Percentiles rank a stretch among this genome's conserved stretches.
Conservation (phyloP, 2,888 invertebrate species). For the Bruchidius siliquastri region DNA sequence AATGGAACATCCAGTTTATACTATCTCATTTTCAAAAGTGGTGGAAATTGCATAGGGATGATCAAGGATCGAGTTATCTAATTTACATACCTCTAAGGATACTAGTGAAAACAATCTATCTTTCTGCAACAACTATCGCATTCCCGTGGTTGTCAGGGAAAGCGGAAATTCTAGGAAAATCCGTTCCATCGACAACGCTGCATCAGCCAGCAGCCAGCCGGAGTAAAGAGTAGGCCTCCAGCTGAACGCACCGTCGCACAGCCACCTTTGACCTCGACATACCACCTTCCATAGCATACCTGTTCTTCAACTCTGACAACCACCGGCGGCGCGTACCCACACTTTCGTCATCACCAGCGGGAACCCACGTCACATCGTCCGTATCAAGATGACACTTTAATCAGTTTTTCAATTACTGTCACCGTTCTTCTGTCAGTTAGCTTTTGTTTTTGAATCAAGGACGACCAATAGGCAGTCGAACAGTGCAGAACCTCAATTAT, state of each 20-base stretch:
- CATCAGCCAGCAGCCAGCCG: slow-evolving; percentile 12
- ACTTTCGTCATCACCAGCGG: slow-evolving; percentile 2
- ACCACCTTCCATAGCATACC: slow-evolving; percentile 42
- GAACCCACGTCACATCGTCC: neutral
- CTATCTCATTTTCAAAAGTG: too few species aligned
- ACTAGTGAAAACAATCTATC: too few species aligned
- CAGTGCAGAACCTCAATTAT: neutral
- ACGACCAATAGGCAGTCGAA: neutral
- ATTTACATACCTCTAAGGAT: too few species aligned
- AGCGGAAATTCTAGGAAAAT: too few species aligned
- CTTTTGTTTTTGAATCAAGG: neutral
- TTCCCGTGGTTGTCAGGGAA: too few species aligned
- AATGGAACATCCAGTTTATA: too few species aligned
- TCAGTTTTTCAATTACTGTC: neutral
- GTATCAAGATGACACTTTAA: neutral
- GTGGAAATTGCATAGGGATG: too few species aligned
- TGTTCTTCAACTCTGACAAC: slow-evolving; percentile 26
- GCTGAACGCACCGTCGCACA: slow-evolving; percentile 43
- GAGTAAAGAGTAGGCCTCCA: neutral
- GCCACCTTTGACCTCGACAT: slow-evolving; percentile 48
- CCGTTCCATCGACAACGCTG: neutral
- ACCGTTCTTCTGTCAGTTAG: slow-evolving; percentile 1
- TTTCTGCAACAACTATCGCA: too few species aligned
- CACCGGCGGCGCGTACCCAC: slow-evolving; percentile 10
- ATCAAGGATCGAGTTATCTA: too few species aligned